Base-by-base conservation (phyloP, 2,888 invertebrate species). In the Nudaria mundana region DNA sequence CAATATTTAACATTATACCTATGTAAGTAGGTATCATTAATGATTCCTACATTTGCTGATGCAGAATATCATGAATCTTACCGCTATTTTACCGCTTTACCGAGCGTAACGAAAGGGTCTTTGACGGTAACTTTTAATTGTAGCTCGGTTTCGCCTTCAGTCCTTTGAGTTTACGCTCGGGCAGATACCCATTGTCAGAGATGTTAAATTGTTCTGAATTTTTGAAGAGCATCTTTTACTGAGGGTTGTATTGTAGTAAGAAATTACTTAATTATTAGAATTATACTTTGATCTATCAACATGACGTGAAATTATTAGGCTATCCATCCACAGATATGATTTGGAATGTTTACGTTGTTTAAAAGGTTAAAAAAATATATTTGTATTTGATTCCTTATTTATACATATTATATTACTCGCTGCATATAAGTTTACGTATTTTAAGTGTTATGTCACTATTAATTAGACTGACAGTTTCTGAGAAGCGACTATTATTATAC, bases 91-190 rank as follows among this genome's bases (percentile, higher is more conserved):
- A 60, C 67, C 56, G 63, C 52, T 54, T 63, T 62, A 66, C 70
- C 49, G 63, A 71, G 74, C 79, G 66, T 56, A 61, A 69, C 68
- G 67, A 78, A 53, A 44, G 42, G 44, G 54, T 36, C 77, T 78
- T 80, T 76, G 75, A 72, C 56, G 56, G 65, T 64, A 77, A 81
- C 71, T 81, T 82, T 78, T 81, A 81, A 82, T 82, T 81, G 81
- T 61, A 48, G 53, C 50, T 52, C 60, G 56, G 41, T 46, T 51
- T 51, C 49, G 56, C 53, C 59, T 52, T 50, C 37, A 46, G 48
- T 54, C 62, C 72, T 81, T 80, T 80, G 79, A 76, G 51, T 63
- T 73, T 37, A 69, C 66, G 79, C 66, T 56, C 53, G 61, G 63
- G 30, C 53, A 55, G 40, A 38, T 52, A 46, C 36, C 34, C 30